Conservation (phyloP, 2,888 invertebrate genomes). For the Oscheius myriophilus region DNA sequence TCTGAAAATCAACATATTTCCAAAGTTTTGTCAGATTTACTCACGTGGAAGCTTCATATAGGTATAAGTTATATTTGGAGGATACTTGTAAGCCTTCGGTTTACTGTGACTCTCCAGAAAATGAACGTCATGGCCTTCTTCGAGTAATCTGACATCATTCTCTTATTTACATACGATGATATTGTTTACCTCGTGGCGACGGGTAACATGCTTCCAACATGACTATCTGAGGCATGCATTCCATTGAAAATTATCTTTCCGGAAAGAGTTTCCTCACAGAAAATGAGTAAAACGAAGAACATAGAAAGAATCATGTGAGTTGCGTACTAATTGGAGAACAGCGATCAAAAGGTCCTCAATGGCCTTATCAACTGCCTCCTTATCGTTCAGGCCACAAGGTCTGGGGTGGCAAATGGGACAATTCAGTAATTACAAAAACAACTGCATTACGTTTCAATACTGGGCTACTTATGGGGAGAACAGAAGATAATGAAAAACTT, state of each 20-base stretch:
- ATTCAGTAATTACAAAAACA: no score
- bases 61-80: slow-evolving; percentile 29
- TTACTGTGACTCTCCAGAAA: slow-evolving; percentile 39
- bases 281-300: neutral
- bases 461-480: no score
- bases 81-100: slow-evolving; percentile 35
- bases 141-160: slow-evolving; percentile 29
- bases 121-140: slow-evolving; percentile 44
- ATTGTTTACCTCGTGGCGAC: slow-evolving; percentile 35
- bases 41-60: slow-evolving; percentile 33
- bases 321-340: no score
- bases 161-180: neutral
- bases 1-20: slow-evolving; percentile 3
- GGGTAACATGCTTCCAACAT: slow-evolving; percentile 42
- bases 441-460: no score
- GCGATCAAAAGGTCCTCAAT: slow-evolving; percentile 10
- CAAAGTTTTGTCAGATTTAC: neutral
- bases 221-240: slow-evolving; percentile 38
- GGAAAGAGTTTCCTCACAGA: neutral
- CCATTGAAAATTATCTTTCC: slow-evolving; percentile 37
- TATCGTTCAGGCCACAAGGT: slow-evolving; percentile 8
- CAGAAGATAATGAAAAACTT: no score
- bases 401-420: no score
- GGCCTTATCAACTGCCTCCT: slow-evolving; percentile 20
- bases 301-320: slow-evolving; percentile 6